phyloP scores from a whole-genome alignment of 2,888 invertebrate genomes.

The Metallyticus violacea region DNA sequence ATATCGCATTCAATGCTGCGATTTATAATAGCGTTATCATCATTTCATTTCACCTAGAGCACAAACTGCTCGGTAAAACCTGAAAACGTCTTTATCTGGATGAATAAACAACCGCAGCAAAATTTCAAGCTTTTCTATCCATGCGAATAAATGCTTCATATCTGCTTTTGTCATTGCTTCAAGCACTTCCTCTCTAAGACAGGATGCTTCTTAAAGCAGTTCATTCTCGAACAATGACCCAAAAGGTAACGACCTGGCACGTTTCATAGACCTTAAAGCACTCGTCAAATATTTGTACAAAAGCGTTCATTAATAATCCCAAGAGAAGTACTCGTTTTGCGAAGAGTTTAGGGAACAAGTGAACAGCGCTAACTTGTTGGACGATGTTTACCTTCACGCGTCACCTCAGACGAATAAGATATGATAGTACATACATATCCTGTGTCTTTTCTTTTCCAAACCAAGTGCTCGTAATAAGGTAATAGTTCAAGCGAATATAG shows the following conservation, averaged over 20 bases:
- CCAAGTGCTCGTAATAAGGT: too few species aligned
- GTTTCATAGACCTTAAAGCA: neutral
- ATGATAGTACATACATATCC: too few species aligned
- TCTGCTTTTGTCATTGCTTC: neutral
- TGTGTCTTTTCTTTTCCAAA: too few species aligned
- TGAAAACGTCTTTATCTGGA: neutral
- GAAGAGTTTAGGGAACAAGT: too few species aligned
- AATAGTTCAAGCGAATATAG: too few species aligned
- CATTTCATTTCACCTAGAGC: neutral
- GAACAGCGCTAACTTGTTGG: too few species aligned
- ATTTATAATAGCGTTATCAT: neutral
- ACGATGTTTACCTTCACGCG: too few species aligned
- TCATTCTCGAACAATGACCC: neutral
- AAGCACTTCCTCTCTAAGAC: neutral
- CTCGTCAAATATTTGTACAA: neutral
- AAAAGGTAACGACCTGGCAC: neutral
- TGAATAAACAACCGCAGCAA: neutral
- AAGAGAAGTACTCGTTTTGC: too few species aligned
- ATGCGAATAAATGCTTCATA: neutral
- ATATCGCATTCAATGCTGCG: neutral
- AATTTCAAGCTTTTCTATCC: neutral
- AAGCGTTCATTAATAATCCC: too few species aligned
- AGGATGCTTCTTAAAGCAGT: neutral
- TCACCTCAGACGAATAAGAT: too few species aligned
- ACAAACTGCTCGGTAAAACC: neutral